Evolutionary conservation across 53 echinoderm and acorn worm species (phyloP).

Genomic region (Stichopus horrens): DNA sequence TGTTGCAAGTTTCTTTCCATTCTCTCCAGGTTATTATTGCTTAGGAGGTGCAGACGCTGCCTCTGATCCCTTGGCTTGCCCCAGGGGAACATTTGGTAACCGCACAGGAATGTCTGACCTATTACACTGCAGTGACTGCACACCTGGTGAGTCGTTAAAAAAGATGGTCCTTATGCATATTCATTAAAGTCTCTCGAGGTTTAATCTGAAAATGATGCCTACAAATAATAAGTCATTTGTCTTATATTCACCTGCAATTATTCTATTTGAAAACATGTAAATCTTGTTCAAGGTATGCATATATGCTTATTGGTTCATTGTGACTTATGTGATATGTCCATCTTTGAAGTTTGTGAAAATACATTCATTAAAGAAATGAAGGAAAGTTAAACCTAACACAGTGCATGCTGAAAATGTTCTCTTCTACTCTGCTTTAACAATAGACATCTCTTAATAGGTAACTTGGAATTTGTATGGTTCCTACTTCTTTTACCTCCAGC

Average conservation of each 20-base stretch:
- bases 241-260: not conserved
- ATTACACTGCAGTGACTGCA: conserved; percentile 75
- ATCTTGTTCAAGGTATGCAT: not conserved
- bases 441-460: too few relatives aligned
- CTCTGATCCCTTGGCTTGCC: conserved; percentile 72
- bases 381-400: too few relatives aligned
- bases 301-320: too few relatives aligned
- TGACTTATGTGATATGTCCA: too few relatives aligned
- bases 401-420: too few relatives aligned
- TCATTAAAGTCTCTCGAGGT: not conserved
- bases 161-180: not conserved
- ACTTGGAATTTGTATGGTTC: too few relatives aligned
- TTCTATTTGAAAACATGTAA: not conserved
- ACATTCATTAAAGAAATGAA: too few relatives aligned
- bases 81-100: conserved; percentile 69
- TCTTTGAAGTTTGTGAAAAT: too few relatives aligned
- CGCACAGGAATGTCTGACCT: conserved; percentile 62
- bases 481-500: too few relatives aligned
- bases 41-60: conserved; percentile 65
- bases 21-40: conserved; percentile 73
- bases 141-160: conserved; percentile 60
- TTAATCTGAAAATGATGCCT: too few relatives aligned
- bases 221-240: not conserved
- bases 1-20: too few relatives aligned
- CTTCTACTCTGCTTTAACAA: too few relatives aligned